A percentile compares a stretch with the other conserved stretches of the same genome.
These are phyloP conservation scores for Dione vanillae DNA, from an alignment of 2,888 invertebrate genomes.

Conservation along the genomic window DNA sequence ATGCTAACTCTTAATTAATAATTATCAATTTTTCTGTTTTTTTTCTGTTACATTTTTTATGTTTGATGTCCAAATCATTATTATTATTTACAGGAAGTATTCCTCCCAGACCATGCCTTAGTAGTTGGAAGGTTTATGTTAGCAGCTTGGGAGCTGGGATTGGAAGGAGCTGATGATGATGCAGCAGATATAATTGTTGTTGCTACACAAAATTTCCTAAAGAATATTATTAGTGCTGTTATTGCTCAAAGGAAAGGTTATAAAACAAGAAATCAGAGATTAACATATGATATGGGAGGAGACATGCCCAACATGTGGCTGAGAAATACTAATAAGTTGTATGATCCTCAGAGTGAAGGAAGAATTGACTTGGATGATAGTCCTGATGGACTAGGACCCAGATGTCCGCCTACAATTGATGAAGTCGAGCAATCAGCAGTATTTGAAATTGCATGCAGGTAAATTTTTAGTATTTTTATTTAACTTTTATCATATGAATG, in stretches of 20 bases:
- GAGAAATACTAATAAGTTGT: slow-evolving; percentile 87
- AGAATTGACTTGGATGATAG: slow-evolving; percentile 85
- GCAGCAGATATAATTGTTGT: slow-evolving; percentile 92
- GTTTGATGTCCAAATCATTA: no score
- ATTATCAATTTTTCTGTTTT: no score
- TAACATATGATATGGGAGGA: slow-evolving; percentile 91
- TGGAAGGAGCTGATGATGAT: slow-evolving; percentile 92
- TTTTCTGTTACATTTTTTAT: no score
- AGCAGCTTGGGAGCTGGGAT: slow-evolving; percentile 94
- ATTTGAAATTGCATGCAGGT: slow-evolving; percentile 88
- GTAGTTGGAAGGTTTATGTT: slow-evolving; percentile 92
- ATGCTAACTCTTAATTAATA: no score
- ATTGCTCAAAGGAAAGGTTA: slow-evolving; percentile 93
- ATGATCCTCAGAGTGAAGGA: slow-evolving; percentile 85
- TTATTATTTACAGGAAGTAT: slow-evolving; percentile 85
- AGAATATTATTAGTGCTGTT: slow-evolving; percentile 91
- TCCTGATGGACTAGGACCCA: slow-evolving; percentile 86
- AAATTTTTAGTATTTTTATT: slow-evolving; percentile 2
- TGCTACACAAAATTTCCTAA: slow-evolving; percentile 91
- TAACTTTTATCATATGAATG: background rate
- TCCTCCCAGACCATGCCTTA: slow-evolving; percentile 93
- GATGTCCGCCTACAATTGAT: slow-evolving; percentile 88
- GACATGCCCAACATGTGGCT: slow-evolving; percentile 92
- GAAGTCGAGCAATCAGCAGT: slow-evolving; percentile 90
- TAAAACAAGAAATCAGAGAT: slow-evolving; percentile 88